phyloP scores from a whole-genome alignment of 2,797 vertebrate species.

The Melopsittacus undulatus region DNA sequence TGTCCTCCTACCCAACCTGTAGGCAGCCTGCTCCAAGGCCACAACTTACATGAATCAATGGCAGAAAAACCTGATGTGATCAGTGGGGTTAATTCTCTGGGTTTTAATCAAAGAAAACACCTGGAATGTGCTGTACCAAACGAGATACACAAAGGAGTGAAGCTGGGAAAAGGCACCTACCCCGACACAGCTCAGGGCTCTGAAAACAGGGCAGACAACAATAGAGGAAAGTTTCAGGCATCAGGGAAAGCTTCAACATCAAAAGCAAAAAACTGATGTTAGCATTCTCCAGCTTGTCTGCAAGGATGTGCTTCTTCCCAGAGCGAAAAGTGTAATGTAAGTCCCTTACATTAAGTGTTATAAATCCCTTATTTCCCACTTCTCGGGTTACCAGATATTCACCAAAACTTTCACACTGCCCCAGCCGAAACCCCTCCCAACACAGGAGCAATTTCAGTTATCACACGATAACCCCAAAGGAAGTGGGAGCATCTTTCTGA shows the following conservation, averaged over 20 bases:
- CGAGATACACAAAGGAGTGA: background rate
- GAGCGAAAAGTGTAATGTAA: accelerated
- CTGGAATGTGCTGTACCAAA: background rate
- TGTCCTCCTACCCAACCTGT: background rate
- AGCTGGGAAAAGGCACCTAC: background rate
- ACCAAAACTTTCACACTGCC: background rate
- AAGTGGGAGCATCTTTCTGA: background rate
- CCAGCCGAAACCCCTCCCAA: background rate
- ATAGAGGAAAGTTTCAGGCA: background rate
- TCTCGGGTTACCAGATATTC: background rate
- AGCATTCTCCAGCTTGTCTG: background rate
- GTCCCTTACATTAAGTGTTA: background rate
- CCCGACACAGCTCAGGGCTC: background rate
- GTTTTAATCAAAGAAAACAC: background rate
- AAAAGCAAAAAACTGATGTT: background rate
- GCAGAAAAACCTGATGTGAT: background rate
- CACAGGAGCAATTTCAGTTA: background rate
- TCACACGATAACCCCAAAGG: background rate
- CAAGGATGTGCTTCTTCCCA: background rate
- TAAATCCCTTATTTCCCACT: background rate
- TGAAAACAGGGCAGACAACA: background rate
- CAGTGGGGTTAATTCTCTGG: background rate
- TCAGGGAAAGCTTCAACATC: background rate
- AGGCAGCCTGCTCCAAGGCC: background rate
- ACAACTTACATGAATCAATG: background rate